Base-by-base conservation (phyloP, 2,888 invertebrate species). In the Aporophyla nigra region DNA sequence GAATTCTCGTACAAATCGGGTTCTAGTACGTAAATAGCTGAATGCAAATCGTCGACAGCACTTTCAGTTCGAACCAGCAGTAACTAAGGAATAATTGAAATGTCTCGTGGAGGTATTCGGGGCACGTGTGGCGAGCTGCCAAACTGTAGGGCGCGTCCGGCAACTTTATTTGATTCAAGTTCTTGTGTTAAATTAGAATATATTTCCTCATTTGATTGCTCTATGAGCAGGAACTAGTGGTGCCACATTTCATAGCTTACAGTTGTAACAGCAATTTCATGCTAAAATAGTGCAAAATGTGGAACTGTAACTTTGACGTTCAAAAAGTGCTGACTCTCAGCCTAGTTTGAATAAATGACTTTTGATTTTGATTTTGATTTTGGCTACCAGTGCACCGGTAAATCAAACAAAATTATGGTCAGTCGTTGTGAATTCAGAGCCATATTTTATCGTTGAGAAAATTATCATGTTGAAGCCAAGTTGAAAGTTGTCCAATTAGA, bases 401-500 rank as follows among this genome's bases (percentile, higher is more conserved):
- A 93, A 94, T 95, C 93, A 93, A 91, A 90, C 86, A 79, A 91
- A 94, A 93, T 94, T 94, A 93, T 91, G 92, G 92, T 83, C 86
- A 88, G 87, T 80, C 76, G 89, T 87, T 87, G 87, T 90, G 88
- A 87, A 92, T 92, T 89, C 86, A 87, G 86, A 86, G 87, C 84
- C 81, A 92, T 94, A 92, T 93, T 93, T 94, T 90, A 92, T 88
- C 87, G 87, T 78, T 82, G 85, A 89, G 92, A 90, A 92, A 93
- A 94, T 93, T 91, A 94, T 93, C 92, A 93, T 89, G 91, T 93
- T 91, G 82, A 68, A 79, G 56, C 56, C 56, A 78, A 69, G 76
- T 76, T 65, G 78, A 84, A 84, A 82, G 82, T 86, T 84, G 85
- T 79, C 84, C 78, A 82, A 82, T 84, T 71, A 86, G 75, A 77